Conservation (phyloP, 2,113 vertebrate species). For the Dipodomys stephensi region DNA sequence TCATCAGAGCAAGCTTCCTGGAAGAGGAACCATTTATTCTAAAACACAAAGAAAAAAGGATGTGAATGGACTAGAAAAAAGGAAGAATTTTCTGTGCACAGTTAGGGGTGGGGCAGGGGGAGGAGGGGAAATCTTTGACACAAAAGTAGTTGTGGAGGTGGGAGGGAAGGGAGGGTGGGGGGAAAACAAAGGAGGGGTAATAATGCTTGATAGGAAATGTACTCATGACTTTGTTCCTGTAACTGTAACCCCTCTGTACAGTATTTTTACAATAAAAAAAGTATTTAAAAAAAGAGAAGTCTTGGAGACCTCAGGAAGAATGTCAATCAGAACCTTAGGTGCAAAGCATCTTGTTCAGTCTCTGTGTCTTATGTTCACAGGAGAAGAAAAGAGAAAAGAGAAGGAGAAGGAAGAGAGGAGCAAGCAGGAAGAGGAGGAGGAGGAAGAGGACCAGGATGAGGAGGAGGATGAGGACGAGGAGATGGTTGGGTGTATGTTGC, state of each 20-base stretch:
- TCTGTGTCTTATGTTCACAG: neutral
- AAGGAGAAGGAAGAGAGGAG: no score
- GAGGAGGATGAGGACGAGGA: neutral
- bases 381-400: neutral
- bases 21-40: neutral
- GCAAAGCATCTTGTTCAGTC: neutral
- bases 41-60: neutral
- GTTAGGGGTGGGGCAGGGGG: neutral
- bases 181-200: no score
- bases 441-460: no score
- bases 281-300: neutral
- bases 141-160: neutral
- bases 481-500: neutral
- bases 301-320: neutral
- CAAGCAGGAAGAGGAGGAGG: no score
- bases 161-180: no score
- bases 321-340: neutral
- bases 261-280: no score
- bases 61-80: neutral
- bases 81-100: neutral
- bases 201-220: no score
- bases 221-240: no score
- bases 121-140: neutral
- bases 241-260: no score
- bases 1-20: neutral